Base-by-base conservation (phyloP, 2,797 vertebrate species). In the Microctenopoma lineatum region DNA sequence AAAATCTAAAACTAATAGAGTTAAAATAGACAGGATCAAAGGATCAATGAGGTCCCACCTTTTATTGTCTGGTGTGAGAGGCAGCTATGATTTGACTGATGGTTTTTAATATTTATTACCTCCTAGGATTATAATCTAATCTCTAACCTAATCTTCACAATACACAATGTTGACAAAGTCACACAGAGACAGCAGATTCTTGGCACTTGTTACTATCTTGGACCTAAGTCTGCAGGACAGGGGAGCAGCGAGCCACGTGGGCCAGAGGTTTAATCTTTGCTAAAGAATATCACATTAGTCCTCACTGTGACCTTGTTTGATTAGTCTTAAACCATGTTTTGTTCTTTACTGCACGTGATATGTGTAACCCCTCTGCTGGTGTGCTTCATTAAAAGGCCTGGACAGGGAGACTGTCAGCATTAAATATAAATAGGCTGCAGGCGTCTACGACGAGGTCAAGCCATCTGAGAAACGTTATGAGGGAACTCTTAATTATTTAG, bases 231-330 rank as follows among this genome's bases (percentile, higher is more conserved):
- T 66, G 61, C 63, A 29, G 61, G 58, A 58, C 16, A 45, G 54
- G 34, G 42, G 48, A 66, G 44, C n/a, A 3, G 32, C 0, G 16
- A 73, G 38, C 52, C 48, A 70, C 41, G 60, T 73, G 64, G 64
- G 59, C 34, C 38, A 3, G 44, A 80, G 77, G 42, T 80, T 73
- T 86, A 85, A 88, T 89, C 87, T 88, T 74, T 52, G 50, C 62
- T 46, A 32, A 77, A 80, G 71, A 79, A 77, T 71, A 62, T 79
- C 46, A 41, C 27, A 41, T 70, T 61, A 76, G 77, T 75, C 61
- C 73, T 67, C 34, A 5, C n/a, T 0, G 59, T 71, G 75, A 83
- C 73, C 79, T 74, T 5, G 45, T 75, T 38, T 67, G 72, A 81
- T 56, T 59, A 59, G 42, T 44, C 64, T 46, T 50, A 29, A 53